These are phyloP conservation scores for Paramormyrops kingsleyae DNA, from an alignment of 2,113 vertebrate species.

Conservation along the genomic window DNA sequence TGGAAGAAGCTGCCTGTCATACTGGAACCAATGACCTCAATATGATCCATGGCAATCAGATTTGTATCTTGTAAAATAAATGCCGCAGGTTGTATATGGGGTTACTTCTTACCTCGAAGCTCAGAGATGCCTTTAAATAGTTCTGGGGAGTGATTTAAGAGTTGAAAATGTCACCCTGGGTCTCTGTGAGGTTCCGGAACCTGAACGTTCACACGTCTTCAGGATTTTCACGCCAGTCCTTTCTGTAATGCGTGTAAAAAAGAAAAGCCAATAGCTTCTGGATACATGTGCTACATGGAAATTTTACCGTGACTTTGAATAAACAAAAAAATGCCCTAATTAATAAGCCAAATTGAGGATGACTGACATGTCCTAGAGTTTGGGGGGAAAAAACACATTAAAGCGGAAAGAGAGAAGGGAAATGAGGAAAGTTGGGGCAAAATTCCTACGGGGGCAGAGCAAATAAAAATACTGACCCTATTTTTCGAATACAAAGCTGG, in stretches of 20 bases:
- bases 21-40: not conserved
- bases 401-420: not conserved
- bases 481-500: not conserved
- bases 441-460: not conserved
- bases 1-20: not conserved
- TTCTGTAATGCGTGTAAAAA: not conserved
- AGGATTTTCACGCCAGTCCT: not conserved
- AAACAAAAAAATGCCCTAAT: not conserved
- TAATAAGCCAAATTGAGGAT: not conserved
- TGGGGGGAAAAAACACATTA: not conserved
- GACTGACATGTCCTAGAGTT: not conserved
- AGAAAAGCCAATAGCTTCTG: not conserved
- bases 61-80: slow-evolving; percentile 1
- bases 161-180: not conserved
- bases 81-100: not conserved
- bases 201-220: not conserved
- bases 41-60: not conserved
- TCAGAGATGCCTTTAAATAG: not conserved
- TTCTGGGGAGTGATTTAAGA: not conserved
- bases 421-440: not conserved
- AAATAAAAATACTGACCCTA: not conserved
- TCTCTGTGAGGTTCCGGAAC: not conserved
- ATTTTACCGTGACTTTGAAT: not conserved
- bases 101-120: not conserved
- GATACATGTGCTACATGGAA: not conserved